These are phyloP conservation scores for Neomonachus schauinslandi DNA, from an alignment of 2,113 vertebrate genomes.

Conservation along the genomic window DNA sequence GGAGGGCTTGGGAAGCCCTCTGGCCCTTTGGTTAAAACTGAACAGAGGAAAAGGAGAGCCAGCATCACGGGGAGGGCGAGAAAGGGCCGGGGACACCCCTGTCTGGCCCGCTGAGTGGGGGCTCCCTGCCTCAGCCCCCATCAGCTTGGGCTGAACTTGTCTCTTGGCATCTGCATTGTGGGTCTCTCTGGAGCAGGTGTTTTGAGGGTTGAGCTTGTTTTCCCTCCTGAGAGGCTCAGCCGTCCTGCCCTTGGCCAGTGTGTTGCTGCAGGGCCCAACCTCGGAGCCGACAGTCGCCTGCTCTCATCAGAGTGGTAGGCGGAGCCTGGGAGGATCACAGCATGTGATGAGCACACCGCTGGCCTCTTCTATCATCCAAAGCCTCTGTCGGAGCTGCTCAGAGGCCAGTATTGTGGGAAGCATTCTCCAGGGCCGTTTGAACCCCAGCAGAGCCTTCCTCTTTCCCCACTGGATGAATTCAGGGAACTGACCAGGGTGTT, in stretches of 20 bases:
- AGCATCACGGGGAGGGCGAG: rapidly evolving
- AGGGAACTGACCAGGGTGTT: not conserved
- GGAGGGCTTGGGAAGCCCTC: too few species aligned
- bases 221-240: not conserved
- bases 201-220: not conserved
- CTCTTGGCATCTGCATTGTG: not conserved
- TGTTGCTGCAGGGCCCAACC: not conserved
- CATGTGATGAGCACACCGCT: not conserved
- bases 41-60: too few species aligned
- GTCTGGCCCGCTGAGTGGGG: rapidly evolving
- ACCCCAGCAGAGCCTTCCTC: not conserved
- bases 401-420: not conserved
- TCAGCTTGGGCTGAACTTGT: not conserved
- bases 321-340: not conserved
- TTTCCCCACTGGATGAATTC: not conserved
- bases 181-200: not conserved
- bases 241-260: not conserved
- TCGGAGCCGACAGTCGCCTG: not conserved
- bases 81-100: rapidly evolving
- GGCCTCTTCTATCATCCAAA: not conserved
- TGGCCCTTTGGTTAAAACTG: not conserved
- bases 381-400: not conserved
- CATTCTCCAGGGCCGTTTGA: not conserved
- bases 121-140: not conserved
- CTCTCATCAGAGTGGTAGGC: not conserved